These are phyloP conservation scores for Drosophila novamexicana DNA, from an alignment of 1,140 invertebrate genomes.

Conservation along the genomic window DNA sequence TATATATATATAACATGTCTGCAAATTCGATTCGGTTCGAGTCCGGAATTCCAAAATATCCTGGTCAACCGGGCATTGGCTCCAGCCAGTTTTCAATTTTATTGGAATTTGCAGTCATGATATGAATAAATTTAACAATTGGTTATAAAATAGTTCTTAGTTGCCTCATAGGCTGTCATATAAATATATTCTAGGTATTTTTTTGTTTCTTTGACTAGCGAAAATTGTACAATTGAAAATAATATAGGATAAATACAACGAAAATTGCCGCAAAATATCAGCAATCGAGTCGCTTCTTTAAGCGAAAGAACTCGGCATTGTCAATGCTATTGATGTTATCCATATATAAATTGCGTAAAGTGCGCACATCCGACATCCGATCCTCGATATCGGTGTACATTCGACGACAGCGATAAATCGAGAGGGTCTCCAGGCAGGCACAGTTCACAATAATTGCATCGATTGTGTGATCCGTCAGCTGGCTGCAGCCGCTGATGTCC, in stretches of 20 bases:
- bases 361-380: slow-evolving; percentile 84
- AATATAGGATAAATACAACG: slow-evolving; percentile 76
- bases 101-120: background rate
- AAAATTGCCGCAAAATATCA: slow-evolving; percentile 83
- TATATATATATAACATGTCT: background rate
- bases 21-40: background rate
- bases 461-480: slow-evolving; percentile 88
- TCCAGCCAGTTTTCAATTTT: no score
- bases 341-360: slow-evolving; percentile 83
- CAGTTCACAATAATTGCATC: slow-evolving; percentile 87
- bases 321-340: slow-evolving; percentile 76
- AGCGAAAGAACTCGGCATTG: slow-evolving; percentile 73
- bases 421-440: slow-evolving; percentile 77
- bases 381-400: slow-evolving; percentile 85
- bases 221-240: slow-evolving; percentile 83
- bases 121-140: background rate
- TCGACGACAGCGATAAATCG: slow-evolving; percentile 73
- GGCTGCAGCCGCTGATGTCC: slow-evolving; percentile 88
- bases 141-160: background rate
- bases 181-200: background rate
- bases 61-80: no score
- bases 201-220: slow-evolving; percentile 54
- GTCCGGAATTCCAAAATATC: background rate
- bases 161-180: background rate
- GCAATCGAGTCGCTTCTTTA: slow-evolving; percentile 82